A percentile compares a stretch with the other conserved stretches of the same genome.
Conservation (phyloP, 2,888 invertebrate genomes). For the Cordilura impudica region DNA sequence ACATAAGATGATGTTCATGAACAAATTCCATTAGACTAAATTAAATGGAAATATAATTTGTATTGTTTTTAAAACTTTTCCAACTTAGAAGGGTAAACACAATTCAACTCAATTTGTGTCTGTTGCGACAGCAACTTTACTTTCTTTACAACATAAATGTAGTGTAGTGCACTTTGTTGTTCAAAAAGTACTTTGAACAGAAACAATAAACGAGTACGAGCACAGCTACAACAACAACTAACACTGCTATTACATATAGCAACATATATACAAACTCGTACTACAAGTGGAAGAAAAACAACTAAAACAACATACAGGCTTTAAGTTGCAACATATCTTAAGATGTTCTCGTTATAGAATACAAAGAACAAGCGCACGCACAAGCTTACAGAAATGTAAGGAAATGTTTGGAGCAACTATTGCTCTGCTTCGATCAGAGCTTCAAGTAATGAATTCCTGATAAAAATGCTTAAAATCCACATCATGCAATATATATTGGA, state of each 20-base stretch:
- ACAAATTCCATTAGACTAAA: constrained; percentile 68
- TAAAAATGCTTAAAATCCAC: no score
- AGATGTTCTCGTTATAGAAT: constrained; percentile 43
- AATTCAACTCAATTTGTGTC: constrained; percentile 63
- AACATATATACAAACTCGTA: constrained; percentile 44
- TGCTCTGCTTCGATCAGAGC: neutral
- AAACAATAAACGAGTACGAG: constrained; percentile 53
- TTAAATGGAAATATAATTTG: constrained; percentile 68
- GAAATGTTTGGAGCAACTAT: neutral
- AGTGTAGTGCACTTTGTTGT: constrained; percentile 63
- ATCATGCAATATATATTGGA: no score
- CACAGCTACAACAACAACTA: constrained; percentile 30
- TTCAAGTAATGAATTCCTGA: neutral
- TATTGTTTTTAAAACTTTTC: constrained; percentile 67
- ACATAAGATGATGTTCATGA: constrained; percentile 61
- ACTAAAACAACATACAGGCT: constrained; percentile 32
- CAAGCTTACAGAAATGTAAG: neutral
- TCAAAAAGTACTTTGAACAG: constrained; percentile 57
- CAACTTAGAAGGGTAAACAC: constrained; percentile 63
- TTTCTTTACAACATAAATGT: constrained; percentile 54
- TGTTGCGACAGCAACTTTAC: constrained; percentile 63
- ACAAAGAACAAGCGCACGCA: neutral
- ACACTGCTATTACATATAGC: constrained; percentile 18
- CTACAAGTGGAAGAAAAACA: constrained; percentile 12
- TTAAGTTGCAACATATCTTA: constrained; percentile 59